phyloP scores from a whole-genome alignment of 1,140 invertebrate species.

The Dermatophagoides farinae region DNA sequence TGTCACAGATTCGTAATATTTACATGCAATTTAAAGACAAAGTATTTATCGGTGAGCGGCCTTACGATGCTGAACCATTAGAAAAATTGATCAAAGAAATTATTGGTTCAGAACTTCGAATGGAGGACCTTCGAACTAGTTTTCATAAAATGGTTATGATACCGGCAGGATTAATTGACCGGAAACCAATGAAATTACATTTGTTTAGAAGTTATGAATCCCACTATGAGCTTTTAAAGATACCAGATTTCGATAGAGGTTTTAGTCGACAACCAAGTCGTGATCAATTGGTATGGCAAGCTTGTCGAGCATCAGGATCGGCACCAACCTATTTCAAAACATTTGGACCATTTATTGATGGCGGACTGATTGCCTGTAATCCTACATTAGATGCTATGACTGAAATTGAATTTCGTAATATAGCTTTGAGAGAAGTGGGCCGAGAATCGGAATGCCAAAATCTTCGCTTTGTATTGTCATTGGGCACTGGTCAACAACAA shows the following conservation, averaged over 20 bases:
- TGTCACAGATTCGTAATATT: constrained; percentile 41
- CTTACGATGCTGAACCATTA: constrained; percentile 61
- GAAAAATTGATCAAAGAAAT: constrained; percentile 69
- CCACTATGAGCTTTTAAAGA: constrained; percentile 40
- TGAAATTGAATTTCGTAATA: constrained; percentile 72
- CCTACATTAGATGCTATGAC: constrained; percentile 81
- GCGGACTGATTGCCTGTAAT: constrained; percentile 93
- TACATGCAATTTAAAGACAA: constrained; percentile 82
- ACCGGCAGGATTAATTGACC: constrained; percentile 66
- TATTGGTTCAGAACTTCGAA: constrained; percentile 53
- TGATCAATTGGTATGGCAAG: constrained; percentile 45
- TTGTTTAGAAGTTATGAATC: constrained; percentile 77
- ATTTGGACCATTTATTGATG: constrained; percentile 65
- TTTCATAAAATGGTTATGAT: constrained; percentile 48
- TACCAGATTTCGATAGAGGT: not conserved
- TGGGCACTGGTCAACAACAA: constrained; percentile 30
- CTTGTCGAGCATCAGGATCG: constrained; percentile 68
- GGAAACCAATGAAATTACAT: constrained; percentile 77
- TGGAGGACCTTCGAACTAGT: constrained; percentile 54
- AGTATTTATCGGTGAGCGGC: constrained; percentile 56
- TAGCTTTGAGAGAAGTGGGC: not conserved
- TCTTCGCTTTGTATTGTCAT: constrained; percentile 29
- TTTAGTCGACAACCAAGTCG: not conserved
- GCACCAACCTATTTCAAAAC: constrained; percentile 81
- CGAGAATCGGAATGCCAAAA: constrained; percentile 17